phyloP scores from a whole-genome alignment of 1,140 invertebrate genomes.

The Aphaenogaster rudis region DNA sequence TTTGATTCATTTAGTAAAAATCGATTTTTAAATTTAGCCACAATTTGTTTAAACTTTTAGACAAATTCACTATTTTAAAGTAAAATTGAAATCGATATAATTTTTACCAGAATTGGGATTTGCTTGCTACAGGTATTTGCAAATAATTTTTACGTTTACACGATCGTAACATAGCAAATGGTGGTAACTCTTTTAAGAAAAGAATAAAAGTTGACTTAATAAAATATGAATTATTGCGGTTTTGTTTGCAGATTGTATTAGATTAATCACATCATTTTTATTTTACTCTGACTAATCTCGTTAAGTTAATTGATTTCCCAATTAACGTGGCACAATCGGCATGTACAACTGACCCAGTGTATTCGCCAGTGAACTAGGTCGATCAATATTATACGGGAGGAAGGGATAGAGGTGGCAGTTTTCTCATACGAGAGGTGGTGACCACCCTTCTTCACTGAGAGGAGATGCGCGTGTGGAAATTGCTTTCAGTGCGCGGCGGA shows the following conservation, averaged over 20 bases:
- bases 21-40: not conserved
- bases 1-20: not conserved
- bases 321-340: not conserved
- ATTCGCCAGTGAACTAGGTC: conserved; percentile 83
- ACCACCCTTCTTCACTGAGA: conserved; percentile 72
- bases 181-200: not conserved
- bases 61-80: not conserved
- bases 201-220: not conserved
- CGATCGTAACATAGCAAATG: not conserved
- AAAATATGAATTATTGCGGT: not conserved
- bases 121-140: not conserved
- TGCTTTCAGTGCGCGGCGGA: conserved; percentile 73
- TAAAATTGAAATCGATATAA: conserved; percentile 14
- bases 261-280: not conserved
- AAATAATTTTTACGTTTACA: not conserved
- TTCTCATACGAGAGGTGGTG: conserved; percentile 71
- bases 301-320: not conserved
- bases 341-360: conserved; percentile 58
- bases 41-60: not conserved
- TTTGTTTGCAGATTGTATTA: conserved; percentile 4
- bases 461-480: conserved; percentile 78
- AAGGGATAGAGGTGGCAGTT: conserved; percentile 66
- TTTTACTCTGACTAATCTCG: conserved; percentile 4
- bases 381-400: conserved; percentile 85
- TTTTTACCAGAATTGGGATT: not conserved